Base-by-base conservation (phyloP, 1,140 invertebrate species). In the Drosophila ananassae region DNA sequence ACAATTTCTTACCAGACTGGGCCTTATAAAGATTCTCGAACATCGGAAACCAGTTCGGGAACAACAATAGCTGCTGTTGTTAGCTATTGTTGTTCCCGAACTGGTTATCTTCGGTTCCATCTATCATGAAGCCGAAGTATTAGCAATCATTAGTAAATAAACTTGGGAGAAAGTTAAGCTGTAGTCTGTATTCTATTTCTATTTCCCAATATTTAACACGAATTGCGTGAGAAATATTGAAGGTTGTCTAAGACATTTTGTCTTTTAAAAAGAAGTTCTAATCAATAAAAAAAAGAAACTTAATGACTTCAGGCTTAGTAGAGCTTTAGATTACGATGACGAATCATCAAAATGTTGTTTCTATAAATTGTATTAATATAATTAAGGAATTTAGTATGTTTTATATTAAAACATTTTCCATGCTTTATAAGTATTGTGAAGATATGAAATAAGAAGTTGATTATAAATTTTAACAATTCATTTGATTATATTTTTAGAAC, bases 1-100 rank as follows among this genome's bases (percentile, higher is more conserved):
- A 78, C 46, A 56, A 62, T 68, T 60, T 47, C 21, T n/a, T 44
- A 54, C 50, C 28, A 9, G 44, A 4, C 21, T 32, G 44, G 21
- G 50, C 54, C 66, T 78, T 87, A 72, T 85, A 81, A 87, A 53
- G 63, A 47, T 67, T 77, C 30, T 63, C 63, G 62, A 68, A 2
- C 48, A 37, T 44, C 28, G 41, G 24, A 37, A 44, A 64, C 56
- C n/a, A n/a, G n/a, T n/a, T n/a, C n/a, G n/a, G n/a, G n/a, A n/a
- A n/a, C n/a, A n/a, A 37, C 52, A 21, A 30, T 34, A 44, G 17
- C 52, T n/a, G n/a, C n/a, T n/a, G n/a, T n/a, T n/a, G n/a, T n/a
- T n/a, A n/a, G n/a, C 52, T 44, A 52, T 48, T 53, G 21, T 32
- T 25, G 28, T 63, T 34, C 39, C 62, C 66, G 66, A 69, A 56